Conservation (phyloP, 2,113 vertebrate species). For the Bettongia penicillata region DNA sequence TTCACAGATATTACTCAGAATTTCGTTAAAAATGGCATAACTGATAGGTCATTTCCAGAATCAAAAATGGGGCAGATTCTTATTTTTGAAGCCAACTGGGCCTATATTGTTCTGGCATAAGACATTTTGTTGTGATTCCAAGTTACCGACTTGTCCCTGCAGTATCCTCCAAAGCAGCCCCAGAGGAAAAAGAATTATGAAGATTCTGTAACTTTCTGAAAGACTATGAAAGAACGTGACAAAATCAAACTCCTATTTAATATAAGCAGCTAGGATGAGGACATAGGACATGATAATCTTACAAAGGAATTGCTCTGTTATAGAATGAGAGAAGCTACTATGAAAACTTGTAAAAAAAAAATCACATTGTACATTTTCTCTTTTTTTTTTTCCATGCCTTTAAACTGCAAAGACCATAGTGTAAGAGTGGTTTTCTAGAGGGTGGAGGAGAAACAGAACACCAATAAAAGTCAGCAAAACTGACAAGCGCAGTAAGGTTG, state of each 20-base stretch:
- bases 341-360: neutral
- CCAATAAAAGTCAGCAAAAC: slow-evolving; percentile 17
- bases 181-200: neutral
- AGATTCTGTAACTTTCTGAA: slow-evolving; percentile 38
- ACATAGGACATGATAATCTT: neutral
- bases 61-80: slow-evolving; percentile 40
- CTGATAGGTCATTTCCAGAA: neutral
- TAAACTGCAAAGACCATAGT: neutral
- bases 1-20: neutral
- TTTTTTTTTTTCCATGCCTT: neutral
- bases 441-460: neutral
- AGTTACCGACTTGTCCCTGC: neutral
- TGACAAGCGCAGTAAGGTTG: neutral
- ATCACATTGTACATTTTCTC: neutral
- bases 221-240: slow-evolving; percentile 49
- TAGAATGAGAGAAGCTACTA: neutral
- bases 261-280: neutral
- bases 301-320: neutral
- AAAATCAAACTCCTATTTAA: neutral
- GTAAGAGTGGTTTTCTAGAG: neutral
- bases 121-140: slow-evolving; percentile 5
- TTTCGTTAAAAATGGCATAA: slow-evolving; percentile 36
- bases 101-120: neutral
- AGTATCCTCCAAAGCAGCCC: neutral
- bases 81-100: slow-evolving; percentile 5